Evolutionary conservation across 2,113 vertebrate genomes (phyloP), one percentile per base, ranked within the genome.

Genomic region (Proteles cristata): DNA sequence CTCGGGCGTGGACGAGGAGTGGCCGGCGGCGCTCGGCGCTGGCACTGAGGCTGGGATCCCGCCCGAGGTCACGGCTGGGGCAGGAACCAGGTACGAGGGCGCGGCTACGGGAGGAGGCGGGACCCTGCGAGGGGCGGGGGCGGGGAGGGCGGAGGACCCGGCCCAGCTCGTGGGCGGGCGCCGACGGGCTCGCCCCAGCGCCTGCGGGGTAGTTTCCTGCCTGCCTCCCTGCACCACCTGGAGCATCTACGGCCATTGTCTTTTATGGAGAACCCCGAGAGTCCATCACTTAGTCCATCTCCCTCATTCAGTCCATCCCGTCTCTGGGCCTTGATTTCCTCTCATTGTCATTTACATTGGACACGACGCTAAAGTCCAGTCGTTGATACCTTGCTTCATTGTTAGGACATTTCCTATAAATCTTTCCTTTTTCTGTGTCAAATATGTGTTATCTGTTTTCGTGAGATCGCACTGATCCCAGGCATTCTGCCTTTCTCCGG

Each of bases 171-270:
- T 39, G 39, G 15, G 28, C 7, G 19, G 31, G 31, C 76, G 26
- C 48, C 4, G 1, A 4, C 7, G 48, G 6, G 16, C 16, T 6
- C 28, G 10, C 76, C 48, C 48, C 10, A 21, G 2, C 3, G 9
- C 48, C 31, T 53, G 76, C 2, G 1, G 28, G 0, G 48, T 77
- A 45, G 31, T 53, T 53, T 79, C 76, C 9, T 6, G 39, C 39
- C 39, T 39, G 6, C 74, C 48, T 33, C 17, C 16, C 9, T 5
- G 28, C 48, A 53, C 16, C 4, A 31, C 76, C 28, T 50, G 16
- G 76, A 50, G 16, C 45, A 15, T 45, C 17, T 50, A 16, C 28
- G 15, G 73, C 19, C 45, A 15, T 17, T 7, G 48, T 21, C 31
- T 4, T 16, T 2, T 77, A 16, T 31, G 14, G 45, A 11, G 31